phyloP scores from a whole-genome alignment of 35 echinoderm and acorn worm genomes.

The Anneissia japonica region DNA sequence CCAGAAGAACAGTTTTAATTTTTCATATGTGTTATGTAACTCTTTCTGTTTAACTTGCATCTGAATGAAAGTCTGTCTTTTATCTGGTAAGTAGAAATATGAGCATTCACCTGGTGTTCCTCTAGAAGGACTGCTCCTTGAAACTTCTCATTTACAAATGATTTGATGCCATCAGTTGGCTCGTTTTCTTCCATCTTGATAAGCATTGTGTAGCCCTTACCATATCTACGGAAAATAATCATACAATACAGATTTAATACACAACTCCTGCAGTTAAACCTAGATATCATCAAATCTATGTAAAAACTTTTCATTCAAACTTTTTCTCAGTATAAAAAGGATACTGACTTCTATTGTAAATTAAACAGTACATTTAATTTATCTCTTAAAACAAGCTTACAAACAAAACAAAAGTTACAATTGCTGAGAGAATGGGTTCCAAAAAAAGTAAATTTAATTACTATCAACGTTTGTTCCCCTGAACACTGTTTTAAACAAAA shows the following conservation, averaged over 20 bases:
- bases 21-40: neutral
- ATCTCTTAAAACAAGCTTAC: too few relatives aligned
- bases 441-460: too few relatives aligned
- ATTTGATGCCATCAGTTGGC: conserved; percentile 18
- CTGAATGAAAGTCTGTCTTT: neutral
- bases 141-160: conserved; percentile 49
- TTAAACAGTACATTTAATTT: too few relatives aligned
- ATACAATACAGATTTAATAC: neutral
- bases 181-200: conserved; percentile 38
- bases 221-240: conserved; percentile 55
- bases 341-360: too few relatives aligned
- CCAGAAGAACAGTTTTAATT: neutral
- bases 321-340: too few relatives aligned
- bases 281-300: too few relatives aligned
- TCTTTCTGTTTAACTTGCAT: neutral
- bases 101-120: conserved; percentile 64
- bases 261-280: too few relatives aligned
- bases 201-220: conserved; percentile 82
- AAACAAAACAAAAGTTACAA: too few relatives aligned
- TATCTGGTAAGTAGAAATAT: neutral
- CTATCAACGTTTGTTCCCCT: too few relatives aligned
- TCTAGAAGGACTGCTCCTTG: conserved; percentile 59
- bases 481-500: too few relatives aligned
- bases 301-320: too few relatives aligned
- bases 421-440: too few relatives aligned